Conservation (phyloP, 2,888 invertebrate species). For the Phragmatobia fuliginosa region DNA sequence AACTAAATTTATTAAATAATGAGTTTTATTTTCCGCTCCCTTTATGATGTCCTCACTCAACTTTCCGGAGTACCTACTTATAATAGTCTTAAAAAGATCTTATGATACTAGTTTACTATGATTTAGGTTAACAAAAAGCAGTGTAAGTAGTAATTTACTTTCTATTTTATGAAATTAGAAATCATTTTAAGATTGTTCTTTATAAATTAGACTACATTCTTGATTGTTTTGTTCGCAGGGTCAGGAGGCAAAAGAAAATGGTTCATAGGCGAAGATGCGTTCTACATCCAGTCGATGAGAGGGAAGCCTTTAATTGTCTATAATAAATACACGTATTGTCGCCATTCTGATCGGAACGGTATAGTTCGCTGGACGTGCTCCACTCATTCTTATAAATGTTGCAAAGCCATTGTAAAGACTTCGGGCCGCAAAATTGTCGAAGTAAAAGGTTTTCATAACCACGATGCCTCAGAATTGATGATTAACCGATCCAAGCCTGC, state of each 20-base stretch:
- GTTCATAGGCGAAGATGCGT: conserved; percentile 58
- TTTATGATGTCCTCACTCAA: neutral
- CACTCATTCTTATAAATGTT: conserved; percentile 79
- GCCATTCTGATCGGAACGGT: conserved; percentile 71
- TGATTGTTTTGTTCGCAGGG: conserved; percentile 4
- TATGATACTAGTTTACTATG: neutral
- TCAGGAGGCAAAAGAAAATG: conserved; percentile 2
- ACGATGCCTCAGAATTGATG: conserved; percentile 72
- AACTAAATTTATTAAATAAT: conserved; percentile 21
- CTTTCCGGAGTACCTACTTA: no score
- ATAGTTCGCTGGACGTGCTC: conserved; percentile 79
- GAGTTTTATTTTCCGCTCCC: neutral
- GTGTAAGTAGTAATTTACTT: neutral
- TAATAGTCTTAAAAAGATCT: neutral
- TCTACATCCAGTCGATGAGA: conserved; percentile 74
- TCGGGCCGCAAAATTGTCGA: conserved; percentile 69
- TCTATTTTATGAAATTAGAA: neutral
- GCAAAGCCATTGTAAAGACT: conserved; percentile 80
- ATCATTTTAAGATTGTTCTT: neutral
- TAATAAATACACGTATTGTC: conserved; percentile 77
- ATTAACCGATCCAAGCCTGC: conserved; percentile 63
- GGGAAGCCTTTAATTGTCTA: conserved; percentile 75
- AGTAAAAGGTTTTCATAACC: conserved; percentile 75
- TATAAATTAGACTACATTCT: conserved; percentile 1
- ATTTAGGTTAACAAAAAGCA: neutral